Base-by-base conservation (phyloP, 2,888 invertebrate genomes). In the Melinaea marsaeus region DNA sequence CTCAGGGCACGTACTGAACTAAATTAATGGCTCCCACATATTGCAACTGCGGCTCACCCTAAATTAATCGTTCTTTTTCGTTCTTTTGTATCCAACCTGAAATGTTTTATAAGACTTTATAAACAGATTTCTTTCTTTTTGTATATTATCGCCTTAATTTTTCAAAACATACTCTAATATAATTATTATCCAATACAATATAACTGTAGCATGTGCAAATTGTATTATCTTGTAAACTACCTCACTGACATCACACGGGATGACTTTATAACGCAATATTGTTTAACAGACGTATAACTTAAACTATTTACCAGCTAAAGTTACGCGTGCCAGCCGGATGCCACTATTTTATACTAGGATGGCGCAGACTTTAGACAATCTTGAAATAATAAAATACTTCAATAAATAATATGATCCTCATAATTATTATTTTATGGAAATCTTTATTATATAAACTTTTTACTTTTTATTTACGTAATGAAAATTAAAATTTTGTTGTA, bases 1-100 rank as follows among this genome's bases (percentile, higher is more conserved):
- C 90, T 85, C 79, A 83, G 80, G 80, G 76, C 79, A 88, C 88
- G 88, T 87, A 86, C 85, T 85, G 88, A 88, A 90, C 89, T 89
- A 88, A 90, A 90, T 90, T 90, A 90, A 90, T 90, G 90, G 86
- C 80, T 6, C 79, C 74, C 90, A 90, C 88, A 90, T 90, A 90
- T 90, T 90, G 90, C 90, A 85, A 79, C 79, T 77, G 78, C 76
- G 80, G 79, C 75, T 74, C 77, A 74, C 71, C 75, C 79, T 72
- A 78, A 82, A 89, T 89, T 89, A 89, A 89, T 88, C 86, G 86
- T 81, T 79, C 73, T 87, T 87, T 88, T 86, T 82, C 79, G 79
- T 78, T 76, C 69, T 79, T 78, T 80, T 79, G 74, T 81, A 78
- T 73, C 71, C 69, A 77, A 81, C 81, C 83, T 86, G 88, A 86